A percentile compares a stretch with the other conserved stretches of the same genome.
Conservation (phyloP, 2,797 vertebrate species). For the Onychomys leucogaster region DNA sequence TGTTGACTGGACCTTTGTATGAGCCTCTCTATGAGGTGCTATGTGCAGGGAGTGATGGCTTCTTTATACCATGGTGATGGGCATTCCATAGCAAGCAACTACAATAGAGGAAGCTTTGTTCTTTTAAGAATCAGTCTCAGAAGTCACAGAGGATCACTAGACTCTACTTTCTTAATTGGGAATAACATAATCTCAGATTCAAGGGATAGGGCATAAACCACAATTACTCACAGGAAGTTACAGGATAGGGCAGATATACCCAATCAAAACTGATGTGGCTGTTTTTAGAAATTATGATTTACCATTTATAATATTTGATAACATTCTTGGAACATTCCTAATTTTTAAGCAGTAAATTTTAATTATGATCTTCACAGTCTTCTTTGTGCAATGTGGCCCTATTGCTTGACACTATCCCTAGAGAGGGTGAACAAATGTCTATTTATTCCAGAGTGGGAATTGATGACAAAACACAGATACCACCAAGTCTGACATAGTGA, state of each 20-base stretch:
- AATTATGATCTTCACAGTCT: background rate
- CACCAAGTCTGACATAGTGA: background rate
- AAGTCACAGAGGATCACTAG: background rate
- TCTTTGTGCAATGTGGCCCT: background rate
- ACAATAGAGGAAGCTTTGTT: background rate
- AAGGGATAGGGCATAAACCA: background rate
- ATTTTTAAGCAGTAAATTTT: background rate
- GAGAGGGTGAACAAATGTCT: background rate
- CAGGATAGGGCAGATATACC: background rate
- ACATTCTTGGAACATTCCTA: background rate
- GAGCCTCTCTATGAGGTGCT: background rate
- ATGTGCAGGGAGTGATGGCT: background rate
- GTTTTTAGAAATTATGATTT: conserved; percentile 7
- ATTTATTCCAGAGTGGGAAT: background rate
- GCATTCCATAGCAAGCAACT: background rate
- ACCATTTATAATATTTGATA: background rate
- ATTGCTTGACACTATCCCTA: background rate
- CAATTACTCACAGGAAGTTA: background rate
- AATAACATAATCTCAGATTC: background rate
- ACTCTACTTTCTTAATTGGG: background rate
- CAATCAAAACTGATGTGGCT: background rate
- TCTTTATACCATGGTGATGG: background rate
- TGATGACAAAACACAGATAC: background rate
- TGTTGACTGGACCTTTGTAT: background rate
- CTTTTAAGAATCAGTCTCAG: background rate